These are phyloP conservation scores for Drosophila diplacantha DNA, from an alignment of 2,888 invertebrate species.

Conservation along the genomic window DNA sequence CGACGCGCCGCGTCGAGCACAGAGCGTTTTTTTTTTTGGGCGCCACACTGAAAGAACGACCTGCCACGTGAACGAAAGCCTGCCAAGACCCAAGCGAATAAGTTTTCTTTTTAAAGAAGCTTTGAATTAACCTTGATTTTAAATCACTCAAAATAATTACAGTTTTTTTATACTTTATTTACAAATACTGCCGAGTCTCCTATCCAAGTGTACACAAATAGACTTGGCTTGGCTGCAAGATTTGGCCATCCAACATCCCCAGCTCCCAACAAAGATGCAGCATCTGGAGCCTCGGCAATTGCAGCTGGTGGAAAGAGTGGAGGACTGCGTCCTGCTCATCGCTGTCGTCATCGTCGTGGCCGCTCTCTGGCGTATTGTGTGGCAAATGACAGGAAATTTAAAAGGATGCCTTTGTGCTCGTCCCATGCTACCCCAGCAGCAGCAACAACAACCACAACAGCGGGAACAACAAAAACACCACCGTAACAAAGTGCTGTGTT, in stretches of 20 bases:
- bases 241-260: slow-evolving; percentile 17
- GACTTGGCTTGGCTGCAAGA: slow-evolving; percentile 29
- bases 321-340: slow-evolving; percentile 12
- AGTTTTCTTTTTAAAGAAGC: neutral
- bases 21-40: slow-evolving; percentile 25
- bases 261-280: slow-evolving; percentile 32
- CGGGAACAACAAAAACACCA: slow-evolving; percentile 42
- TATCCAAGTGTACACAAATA: slow-evolving; percentile 35
- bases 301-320: slow-evolving; percentile 41
- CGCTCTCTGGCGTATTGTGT: slow-evolving; percentile 70
- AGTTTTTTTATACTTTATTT: neutral
- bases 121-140: neutral
- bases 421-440: slow-evolving; percentile 47
- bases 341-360: slow-evolving; percentile 39
- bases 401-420: slow-evolving; percentile 73
- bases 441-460: slow-evolving; percentile 20
- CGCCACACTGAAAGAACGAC: slow-evolving; percentile 12
- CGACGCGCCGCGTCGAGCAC: slow-evolving; percentile 60
- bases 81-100: neutral
- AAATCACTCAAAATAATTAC: neutral
- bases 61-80: neutral
- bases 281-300: slow-evolving; percentile 51
- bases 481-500: slow-evolving; percentile 66
- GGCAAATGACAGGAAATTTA: slow-evolving; percentile 73
- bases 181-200: neutral